These are phyloP conservation scores for Drosophila anomalata DNA, from an alignment of 2,888 invertebrate species.

Conservation along the genomic window DNA sequence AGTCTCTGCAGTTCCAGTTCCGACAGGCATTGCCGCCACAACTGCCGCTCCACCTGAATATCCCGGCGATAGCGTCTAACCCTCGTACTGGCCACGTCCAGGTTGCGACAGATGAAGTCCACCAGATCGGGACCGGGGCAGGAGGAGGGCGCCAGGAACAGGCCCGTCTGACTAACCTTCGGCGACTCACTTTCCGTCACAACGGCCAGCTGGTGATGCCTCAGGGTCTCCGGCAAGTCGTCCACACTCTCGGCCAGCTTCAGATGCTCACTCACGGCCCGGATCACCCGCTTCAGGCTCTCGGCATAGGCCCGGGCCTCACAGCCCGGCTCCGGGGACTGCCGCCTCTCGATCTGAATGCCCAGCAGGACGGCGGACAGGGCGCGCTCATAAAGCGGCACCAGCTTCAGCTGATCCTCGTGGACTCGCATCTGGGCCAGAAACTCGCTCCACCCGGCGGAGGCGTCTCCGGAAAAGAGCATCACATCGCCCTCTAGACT, in stretches of 20 bases:
- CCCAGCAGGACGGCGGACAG: constrained; percentile 92
- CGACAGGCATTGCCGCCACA: constrained; percentile 87
- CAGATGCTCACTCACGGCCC: constrained; percentile 91
- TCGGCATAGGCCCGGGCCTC: constrained; percentile 93
- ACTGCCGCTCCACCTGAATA: constrained; percentile 90
- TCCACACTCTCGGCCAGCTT: constrained; percentile 83
- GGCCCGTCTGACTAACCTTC: constrained; percentile 96
- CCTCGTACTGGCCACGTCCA: constrained; percentile 88
- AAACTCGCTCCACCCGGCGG: constrained; percentile 95
- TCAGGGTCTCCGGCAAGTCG: constrained; percentile 88
- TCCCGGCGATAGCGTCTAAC: constrained; percentile 87
- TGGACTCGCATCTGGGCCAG: constrained; percentile 91
- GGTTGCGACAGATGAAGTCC: constrained; percentile 91
- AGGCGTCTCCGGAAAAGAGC: constrained; percentile 95
- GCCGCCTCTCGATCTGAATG: constrained; percentile 92
- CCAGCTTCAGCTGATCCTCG: constrained; percentile 88
- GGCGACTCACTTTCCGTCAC: constrained; percentile 94
- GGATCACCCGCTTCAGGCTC: constrained; percentile 92
- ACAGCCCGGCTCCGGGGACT: constrained; percentile 90
- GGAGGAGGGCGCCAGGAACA: constrained; percentile 95
- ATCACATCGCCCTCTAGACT: constrained; percentile 94
- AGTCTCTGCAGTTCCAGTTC: constrained; percentile 89
- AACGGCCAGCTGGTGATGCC: constrained; percentile 87
- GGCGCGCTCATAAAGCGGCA: constrained; percentile 93
- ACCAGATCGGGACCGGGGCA: constrained; percentile 94